Base-by-base conservation (phyloP, 2,113 vertebrate species). In the Aegypius monachus region DNA sequence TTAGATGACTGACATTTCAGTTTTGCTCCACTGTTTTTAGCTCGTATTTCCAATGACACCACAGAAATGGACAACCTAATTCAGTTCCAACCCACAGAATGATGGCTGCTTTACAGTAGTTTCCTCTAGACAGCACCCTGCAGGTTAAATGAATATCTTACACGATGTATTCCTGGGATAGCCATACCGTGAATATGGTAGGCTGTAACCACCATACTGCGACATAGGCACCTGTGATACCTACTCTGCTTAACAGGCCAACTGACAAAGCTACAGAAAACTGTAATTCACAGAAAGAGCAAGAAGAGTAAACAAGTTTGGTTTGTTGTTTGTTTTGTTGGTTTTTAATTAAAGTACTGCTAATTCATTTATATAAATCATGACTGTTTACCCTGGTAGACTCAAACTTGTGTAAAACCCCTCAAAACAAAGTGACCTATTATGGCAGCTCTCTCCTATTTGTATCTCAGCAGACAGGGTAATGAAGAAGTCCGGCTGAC, bases 81-180 rank as follows among this genome's bases (percentile, higher is more conserved):
- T 59, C 48, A 45, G 59, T 29, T 84, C 42, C 56, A 78, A 34
- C 36, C 48, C 31, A 66, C 7, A 82, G 70, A 84, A 67, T 1
- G 4, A 73, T 2, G 20, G 55, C 42, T 81, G 19, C 50, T 74
- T 65, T 65, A 61, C 19, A 62, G 58, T 8, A 34, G 20, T 43
- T 70, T n/a, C 16, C 10, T 88, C n/a, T 34, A n/a, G 10, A 36
- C 2, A 71, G 32, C 48, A 80, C 6, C 26, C 42, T 34, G 38
- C 40, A 71, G 25, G 36, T 71, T 32, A 50, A 59, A 48, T 7
- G 7, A 68, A 1, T 3, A 1, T 20, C 43, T 50, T 15, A 16
- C 16, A 71, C 0, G 1, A 72, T 0, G 4, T 4, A 23, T 13
- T 80, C 29, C 10, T 31, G 38, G 50, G 50, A 55, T 0, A 52